phyloP scores from a whole-genome alignment of 2,113 vertebrate species.

The Gavia stellata region DNA sequence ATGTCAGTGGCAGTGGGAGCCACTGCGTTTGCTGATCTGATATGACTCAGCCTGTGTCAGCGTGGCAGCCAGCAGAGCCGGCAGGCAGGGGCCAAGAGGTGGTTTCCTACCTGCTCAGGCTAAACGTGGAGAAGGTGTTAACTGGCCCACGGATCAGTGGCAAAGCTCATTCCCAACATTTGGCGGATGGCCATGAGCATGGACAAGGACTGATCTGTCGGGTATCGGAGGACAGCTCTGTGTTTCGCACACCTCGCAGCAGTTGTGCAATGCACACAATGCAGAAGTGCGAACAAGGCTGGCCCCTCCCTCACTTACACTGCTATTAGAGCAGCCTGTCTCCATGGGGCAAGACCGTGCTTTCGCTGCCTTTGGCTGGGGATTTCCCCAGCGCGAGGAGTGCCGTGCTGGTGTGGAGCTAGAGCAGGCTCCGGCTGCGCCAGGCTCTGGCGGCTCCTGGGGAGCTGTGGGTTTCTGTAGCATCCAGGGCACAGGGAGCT shows the following conservation, averaged over 20 bases:
- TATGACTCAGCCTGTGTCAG: background rate
- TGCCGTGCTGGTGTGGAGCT: rapidly evolving
- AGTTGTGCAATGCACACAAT: rapidly evolving
- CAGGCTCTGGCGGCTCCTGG: background rate
- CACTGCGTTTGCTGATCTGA: background rate
- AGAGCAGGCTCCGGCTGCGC: background rate
- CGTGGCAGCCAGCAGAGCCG: background rate
- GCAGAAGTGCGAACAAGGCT: background rate
- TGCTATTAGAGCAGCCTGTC: rapidly evolving
- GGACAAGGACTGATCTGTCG: rapidly evolving
- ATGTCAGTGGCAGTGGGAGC: background rate
- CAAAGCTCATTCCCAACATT: rapidly evolving
- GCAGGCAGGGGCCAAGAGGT: background rate
- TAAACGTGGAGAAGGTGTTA: background rate
- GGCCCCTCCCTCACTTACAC: background rate
- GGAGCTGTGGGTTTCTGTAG: rapidly evolving
- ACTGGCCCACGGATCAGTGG: rapidly evolving
- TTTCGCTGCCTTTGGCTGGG: background rate
- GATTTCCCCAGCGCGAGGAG: background rate
- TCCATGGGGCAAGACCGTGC: background rate
- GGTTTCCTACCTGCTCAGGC: background rate
- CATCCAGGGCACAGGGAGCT: rapidly evolving
- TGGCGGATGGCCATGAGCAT: rapidly evolving
- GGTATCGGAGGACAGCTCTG: rapidly evolving
- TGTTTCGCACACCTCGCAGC: rapidly evolving